Evolutionary conservation across 1,140 invertebrate species (phyloP).

Genomic region (Phocides pigmalion): DNA sequence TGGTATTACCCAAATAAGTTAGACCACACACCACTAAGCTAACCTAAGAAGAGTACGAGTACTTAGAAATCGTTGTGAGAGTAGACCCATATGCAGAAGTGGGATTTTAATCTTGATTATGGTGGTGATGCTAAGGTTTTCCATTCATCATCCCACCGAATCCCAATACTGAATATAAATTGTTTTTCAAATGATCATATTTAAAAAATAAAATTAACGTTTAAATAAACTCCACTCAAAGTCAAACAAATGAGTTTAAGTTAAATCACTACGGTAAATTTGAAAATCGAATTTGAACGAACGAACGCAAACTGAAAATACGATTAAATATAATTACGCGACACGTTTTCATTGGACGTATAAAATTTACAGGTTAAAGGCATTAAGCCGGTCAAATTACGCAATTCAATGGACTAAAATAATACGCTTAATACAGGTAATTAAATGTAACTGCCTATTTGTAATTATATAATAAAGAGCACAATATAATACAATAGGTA

Average conservation of each 20-base stretch:
- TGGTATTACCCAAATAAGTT: no score
- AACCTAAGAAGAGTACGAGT: no score
- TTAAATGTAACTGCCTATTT: slow-evolving; percentile 9
- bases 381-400: slow-evolving; percentile 23
- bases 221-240: neutral
- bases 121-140: no score
- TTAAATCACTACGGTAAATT: neutral
- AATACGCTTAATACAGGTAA: slow-evolving; percentile 23
- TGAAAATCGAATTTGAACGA: neutral
- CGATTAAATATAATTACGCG: slow-evolving; percentile 3
- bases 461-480: neutral
- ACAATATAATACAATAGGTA: neutral
- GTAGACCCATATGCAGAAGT: no score
- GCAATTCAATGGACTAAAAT: slow-evolving; percentile 22
- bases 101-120: no score
- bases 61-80: no score
- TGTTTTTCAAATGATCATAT: no score
- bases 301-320: slow-evolving; percentile 10
- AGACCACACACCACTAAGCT: no score
- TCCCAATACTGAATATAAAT: no score
- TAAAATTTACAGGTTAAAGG: slow-evolving; percentile 8
- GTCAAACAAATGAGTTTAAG: neutral
- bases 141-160: no score
- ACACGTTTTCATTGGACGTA: slow-evolving; percentile 12
- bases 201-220: no score